A percentile compares a stretch with the other conserved stretches of the same genome.
Conservation (phyloP, 1,140 invertebrate genomes). For the Cyrtorhinus lividipennis region DNA sequence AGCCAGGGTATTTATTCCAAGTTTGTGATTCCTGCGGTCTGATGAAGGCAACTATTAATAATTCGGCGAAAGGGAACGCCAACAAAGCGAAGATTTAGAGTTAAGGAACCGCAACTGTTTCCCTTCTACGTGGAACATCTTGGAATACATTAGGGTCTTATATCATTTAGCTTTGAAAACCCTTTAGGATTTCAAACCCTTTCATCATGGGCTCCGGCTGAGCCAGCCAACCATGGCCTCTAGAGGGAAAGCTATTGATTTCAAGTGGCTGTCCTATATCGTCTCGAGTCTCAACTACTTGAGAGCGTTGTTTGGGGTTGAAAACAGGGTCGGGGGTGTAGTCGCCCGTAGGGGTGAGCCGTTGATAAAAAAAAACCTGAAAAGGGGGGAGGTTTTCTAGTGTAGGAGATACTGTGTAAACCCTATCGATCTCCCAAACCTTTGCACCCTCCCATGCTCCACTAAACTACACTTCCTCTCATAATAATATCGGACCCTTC, state of each 20-base stretch:
- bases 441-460: slow-evolving; percentile 5
- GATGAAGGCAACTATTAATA: slow-evolving; percentile 13
- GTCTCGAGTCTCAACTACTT: neutral
- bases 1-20: slow-evolving; percentile 12
- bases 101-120: slow-evolving; percentile 15
- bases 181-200: neutral
- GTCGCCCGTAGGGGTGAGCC: neutral
- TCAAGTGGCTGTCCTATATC: slow-evolving; percentile 4
- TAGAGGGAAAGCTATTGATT: neutral
- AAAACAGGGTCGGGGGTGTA: neutral
- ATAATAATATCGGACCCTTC: neutral
- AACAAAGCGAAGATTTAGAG: slow-evolving; percentile 15
- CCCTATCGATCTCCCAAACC: slow-evolving; percentile 7
- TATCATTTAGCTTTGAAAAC: slow-evolving; percentile 6
- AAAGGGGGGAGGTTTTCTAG: slow-evolving; percentile 11
- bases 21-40: slow-evolving; percentile 14
- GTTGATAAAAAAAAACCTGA: neutral
- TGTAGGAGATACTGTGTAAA: slow-evolving; percentile 15
- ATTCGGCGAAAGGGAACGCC: neutral
- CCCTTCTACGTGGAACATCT: slow-evolving; percentile 12
- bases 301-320: neutral
- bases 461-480: slow-evolving; percentile 15
- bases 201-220: neutral
- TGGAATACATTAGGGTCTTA: slow-evolving; percentile 13
- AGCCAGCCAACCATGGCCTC: neutral